Evolutionary conservation across 2,797 vertebrate species (phyloP), one percentile per base, ranked within the genome.

Genomic region (Scomberomorus guttatus): DNA sequence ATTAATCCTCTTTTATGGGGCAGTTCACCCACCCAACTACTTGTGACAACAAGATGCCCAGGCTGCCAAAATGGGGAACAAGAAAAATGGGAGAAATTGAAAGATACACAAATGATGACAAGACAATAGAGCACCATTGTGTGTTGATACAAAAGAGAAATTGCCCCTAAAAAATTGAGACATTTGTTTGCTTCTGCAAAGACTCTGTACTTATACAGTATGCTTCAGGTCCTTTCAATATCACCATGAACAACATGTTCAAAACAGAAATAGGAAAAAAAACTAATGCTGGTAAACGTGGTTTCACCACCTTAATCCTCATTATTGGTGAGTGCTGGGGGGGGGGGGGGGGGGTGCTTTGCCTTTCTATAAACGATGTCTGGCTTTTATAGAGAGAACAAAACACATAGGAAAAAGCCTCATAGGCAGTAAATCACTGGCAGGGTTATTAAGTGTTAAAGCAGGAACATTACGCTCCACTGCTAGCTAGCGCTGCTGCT

Each of bases 371-470:
- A 85, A 93, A 93, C 66, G 42, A 81, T 62, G 77, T 77, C 75
- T 84, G 86, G 88, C 86, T 90, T 94, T 93, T 84, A 91, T 74
- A 77, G 83, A 85, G 73, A 86, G 73, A 90, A 90, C 83, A 90
- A 91, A 89, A 91, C 83, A 87, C 82, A 88, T 81, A 86, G 79
- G 81, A 84, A 88, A 90, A 86, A 83, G 79, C 77, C 79, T 91
- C 84, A 81, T 61, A 69, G 86, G 89, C 87, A 84, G 88, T 89
- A 92, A 94, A 92, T 93, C 90, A 92, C 85, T 71, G 77, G 50
- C 69, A 24, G 73, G 87, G 84, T 89, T 92, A 91, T 92, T 90
- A 94, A 90, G 86, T 89, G 87, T 91, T 88, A 85, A 90, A 90
- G 77, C 69, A 84, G 85, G 84, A 92, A 92, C 87, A 88, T 81